A percentile compares a stretch with the other conserved stretches of the same genome.
These are phyloP conservation scores for Istiophorus platypterus DNA, from an alignment of 2,113 vertebrate genomes.

Conservation along the genomic window DNA sequence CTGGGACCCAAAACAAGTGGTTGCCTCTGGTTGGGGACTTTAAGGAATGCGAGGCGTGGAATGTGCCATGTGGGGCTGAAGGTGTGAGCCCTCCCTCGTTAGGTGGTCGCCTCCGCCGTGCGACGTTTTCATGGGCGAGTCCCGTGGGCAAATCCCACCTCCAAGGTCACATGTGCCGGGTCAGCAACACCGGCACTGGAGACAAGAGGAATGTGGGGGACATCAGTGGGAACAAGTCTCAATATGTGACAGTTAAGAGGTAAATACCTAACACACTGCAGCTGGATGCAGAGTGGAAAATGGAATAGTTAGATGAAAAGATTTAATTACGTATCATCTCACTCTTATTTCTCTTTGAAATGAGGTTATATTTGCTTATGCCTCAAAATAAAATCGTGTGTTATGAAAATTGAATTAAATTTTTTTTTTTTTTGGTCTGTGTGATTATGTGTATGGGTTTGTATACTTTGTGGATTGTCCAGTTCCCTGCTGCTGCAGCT, in stretches of 20 bases:
- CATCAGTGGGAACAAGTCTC: too few relatives aligned
- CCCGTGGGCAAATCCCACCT: conserved; percentile 5
- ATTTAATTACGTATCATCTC: too few relatives aligned
- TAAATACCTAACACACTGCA: background rate
- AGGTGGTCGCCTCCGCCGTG: conserved; percentile 34
- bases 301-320: background rate
- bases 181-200: conserved; percentile 2
- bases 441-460: too few relatives aligned
- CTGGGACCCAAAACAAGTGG: conserved; percentile 48
- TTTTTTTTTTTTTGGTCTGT: too few relatives aligned
- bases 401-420: background rate
- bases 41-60: conserved; percentile 54
- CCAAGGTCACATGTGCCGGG: conserved; percentile 38
- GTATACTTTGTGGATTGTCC: too few relatives aligned
- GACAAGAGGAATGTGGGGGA: background rate
- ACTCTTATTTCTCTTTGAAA: too few relatives aligned
- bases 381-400: background rate
- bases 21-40: conserved; percentile 39
- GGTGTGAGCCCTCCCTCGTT: conserved; percentile 1
- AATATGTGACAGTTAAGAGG: background rate
- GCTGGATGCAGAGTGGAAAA: background rate
- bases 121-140: conserved; percentile 17
- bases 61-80: conserved; percentile 34
- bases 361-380: too few relatives aligned
- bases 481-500: too few relatives aligned